These are phyloP conservation scores for Tetramorium simillimum DNA, from an alignment of 1,140 invertebrate species.

Conservation along the genomic window DNA sequence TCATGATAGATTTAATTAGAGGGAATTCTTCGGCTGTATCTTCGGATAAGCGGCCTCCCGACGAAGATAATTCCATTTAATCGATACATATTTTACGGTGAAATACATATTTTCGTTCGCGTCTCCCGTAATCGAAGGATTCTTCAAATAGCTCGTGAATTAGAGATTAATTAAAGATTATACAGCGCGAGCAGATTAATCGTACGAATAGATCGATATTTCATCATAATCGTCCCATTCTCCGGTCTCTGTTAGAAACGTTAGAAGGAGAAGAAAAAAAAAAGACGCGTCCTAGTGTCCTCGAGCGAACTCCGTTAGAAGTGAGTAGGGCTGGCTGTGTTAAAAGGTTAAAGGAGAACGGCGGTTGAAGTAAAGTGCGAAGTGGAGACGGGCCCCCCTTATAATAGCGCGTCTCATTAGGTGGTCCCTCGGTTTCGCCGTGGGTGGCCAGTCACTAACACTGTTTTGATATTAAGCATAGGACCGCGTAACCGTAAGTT, in stretches of 20 bases:
- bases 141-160: neutral
- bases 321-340: slow-evolving; percentile 77
- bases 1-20: neutral
- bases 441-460: slow-evolving; percentile 79
- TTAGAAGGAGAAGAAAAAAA: neutral
- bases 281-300: slow-evolving; percentile 18
- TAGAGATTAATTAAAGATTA: neutral
- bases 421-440: slow-evolving; percentile 68
- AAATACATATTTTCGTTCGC: neutral
- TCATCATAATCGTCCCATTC: neutral
- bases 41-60: too few species aligned
- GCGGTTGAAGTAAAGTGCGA: slow-evolving; percentile 73
- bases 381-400: slow-evolving; percentile 72
- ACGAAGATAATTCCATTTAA: neutral
- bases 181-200: neutral
- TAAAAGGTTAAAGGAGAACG: slow-evolving; percentile 71
- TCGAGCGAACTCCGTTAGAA: slow-evolving; percentile 67
- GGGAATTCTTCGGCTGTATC: neutral
- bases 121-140: neutral
- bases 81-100: too few species aligned
- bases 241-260: neutral
- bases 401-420: slow-evolving; percentile 73
- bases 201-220: neutral
- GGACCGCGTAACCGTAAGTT: slow-evolving; percentile 65
- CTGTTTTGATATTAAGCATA: slow-evolving; percentile 82